Conservation (phyloP, 2,113 vertebrate species). For the Calidris pugnax region DNA sequence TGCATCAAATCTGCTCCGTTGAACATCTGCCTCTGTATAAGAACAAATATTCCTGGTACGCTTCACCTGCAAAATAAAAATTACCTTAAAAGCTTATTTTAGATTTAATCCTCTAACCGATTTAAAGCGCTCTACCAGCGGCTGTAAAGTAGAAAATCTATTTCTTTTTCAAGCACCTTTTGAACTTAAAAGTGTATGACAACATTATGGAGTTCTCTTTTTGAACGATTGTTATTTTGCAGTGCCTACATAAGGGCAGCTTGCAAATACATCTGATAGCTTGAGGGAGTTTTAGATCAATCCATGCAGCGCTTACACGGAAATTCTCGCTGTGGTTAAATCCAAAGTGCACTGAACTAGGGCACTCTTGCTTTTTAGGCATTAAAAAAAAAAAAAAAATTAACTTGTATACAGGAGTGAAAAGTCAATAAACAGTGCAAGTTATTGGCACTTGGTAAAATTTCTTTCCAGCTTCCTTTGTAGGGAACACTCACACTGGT, state of each 20-base stretch:
- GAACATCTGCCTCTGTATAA: neutral
- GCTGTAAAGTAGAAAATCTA: neutral
- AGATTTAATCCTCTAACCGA: neutral
- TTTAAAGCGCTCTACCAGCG: neutral
- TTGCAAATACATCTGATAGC: neutral
- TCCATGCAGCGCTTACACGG: neutral
- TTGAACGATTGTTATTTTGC: neutral
- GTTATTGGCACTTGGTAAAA: neutral
- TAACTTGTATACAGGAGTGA: neutral
- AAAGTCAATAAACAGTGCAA: neutral
- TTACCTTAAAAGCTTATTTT: neutral
- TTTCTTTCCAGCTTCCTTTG: neutral
- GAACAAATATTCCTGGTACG: neutral
- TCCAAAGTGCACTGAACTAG: neutral
- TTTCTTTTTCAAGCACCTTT: neutral
- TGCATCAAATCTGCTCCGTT: neutral
- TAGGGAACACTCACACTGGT: neutral
- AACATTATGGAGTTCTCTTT: neutral
- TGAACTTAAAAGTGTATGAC: neutral
- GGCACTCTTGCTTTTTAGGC: neutral
- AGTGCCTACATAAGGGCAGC: neutral
- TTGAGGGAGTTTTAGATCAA: neutral
- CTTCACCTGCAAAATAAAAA: neutral
- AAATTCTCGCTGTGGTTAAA: neutral
- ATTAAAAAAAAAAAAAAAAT: neutral